A percentile compares a stretch with the other conserved stretches of the same genome.
Evolutionary conservation across 2,888 invertebrate species (phyloP).

Genomic region (Amphipoea lucens): DNA sequence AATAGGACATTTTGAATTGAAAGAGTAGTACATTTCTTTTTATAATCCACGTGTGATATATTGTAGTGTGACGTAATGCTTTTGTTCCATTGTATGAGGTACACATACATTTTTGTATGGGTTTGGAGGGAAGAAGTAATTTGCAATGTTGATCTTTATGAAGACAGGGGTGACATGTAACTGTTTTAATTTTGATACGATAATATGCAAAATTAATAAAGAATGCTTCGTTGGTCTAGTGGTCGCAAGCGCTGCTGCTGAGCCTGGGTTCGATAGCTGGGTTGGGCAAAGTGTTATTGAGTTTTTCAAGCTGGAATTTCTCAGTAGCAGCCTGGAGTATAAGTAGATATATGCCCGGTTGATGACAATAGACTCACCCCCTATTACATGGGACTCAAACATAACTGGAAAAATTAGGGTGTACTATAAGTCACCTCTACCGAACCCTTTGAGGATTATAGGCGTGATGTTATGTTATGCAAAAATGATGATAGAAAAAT

Average conservation of each 20-base stretch:
- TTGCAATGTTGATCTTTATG: constrained; percentile 20
- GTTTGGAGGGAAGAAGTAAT: constrained; percentile 21
- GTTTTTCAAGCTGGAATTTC: too few species aligned
- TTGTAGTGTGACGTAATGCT: constrained; percentile 58
- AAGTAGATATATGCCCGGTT: too few species aligned
- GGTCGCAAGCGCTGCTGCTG: too few species aligned
- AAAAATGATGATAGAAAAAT: constrained; percentile 10
- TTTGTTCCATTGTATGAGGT: constrained; percentile 50
- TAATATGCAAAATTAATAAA: neutral
- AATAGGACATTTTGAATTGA: constrained; percentile 83
- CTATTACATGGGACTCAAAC: too few species aligned
- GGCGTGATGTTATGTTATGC: neutral
- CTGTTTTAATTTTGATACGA: neutral
- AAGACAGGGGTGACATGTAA: neutral
- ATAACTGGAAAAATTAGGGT: neutral
- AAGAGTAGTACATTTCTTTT: constrained; percentile 78
- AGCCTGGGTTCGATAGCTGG: too few species aligned
- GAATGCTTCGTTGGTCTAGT: too few species aligned
- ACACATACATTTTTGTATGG: constrained; percentile 41
- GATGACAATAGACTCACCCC: too few species aligned
- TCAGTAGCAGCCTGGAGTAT: too few species aligned
- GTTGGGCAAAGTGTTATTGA: too few species aligned
- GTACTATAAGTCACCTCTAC: neutral
- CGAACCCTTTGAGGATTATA: neutral
- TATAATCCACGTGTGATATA: constrained; percentile 77